phyloP scores from a whole-genome alignment of 2,113 vertebrate species.

The Myotis lucifugus region DNA sequence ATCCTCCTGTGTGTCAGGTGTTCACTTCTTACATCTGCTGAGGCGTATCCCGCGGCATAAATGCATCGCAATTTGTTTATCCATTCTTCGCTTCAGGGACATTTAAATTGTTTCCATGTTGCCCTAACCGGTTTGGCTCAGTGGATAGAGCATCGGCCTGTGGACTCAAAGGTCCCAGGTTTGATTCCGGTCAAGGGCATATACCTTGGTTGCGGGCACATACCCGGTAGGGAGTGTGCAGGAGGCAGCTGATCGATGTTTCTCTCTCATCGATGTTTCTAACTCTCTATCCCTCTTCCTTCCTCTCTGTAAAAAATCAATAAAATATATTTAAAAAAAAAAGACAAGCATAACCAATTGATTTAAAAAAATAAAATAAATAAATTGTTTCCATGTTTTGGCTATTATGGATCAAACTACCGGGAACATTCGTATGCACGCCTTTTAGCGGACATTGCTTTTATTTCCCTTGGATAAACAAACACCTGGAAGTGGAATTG shows the following conservation, averaged over 20 bases:
- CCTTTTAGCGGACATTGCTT: constrained; percentile 13
- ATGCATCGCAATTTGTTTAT: not conserved
- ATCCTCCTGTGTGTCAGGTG: not conserved
- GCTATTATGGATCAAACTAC: not conserved
- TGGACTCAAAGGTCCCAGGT: too few species aligned
- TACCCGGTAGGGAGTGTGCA: too few species aligned
- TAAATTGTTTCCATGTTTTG: not conserved
- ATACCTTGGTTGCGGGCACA: too few species aligned
- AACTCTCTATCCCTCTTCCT: too few species aligned
- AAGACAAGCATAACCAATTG: too few species aligned
- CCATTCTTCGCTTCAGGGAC: not conserved
- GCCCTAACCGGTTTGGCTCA: too few species aligned
- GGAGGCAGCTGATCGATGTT: too few species aligned
- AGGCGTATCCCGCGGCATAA: not conserved
- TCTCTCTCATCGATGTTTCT: too few species aligned
- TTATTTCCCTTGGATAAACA: not conserved
- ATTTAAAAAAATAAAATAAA: too few species aligned
- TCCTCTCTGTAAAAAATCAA: too few species aligned
- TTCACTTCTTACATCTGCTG: not conserved
- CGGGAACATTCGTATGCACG: not conserved
- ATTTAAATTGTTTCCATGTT: not conserved
- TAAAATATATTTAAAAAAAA: too few species aligned
- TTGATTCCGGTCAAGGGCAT: too few species aligned
- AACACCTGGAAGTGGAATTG: not conserved
- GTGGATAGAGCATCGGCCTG: not conserved